Evolutionary conservation across 2,113 vertebrate species (phyloP).

Genomic region (Trichechus manatus): DNA sequence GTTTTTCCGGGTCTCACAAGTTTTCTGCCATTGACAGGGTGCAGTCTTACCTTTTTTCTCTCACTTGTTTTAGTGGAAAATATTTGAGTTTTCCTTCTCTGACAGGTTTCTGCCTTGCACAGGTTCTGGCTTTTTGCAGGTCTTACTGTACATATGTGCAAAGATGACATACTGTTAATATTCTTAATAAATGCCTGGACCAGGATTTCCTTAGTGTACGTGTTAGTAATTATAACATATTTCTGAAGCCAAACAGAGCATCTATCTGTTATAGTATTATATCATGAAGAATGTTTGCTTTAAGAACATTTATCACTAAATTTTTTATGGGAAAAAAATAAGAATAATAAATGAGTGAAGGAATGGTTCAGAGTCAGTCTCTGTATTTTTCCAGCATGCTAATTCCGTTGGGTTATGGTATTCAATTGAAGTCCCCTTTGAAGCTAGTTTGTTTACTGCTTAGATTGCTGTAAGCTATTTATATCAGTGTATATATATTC

Average conservation of each 20-base stretch:
- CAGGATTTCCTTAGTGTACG: slow-evolving; percentile 14
- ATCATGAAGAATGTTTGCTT: slow-evolving; percentile 39
- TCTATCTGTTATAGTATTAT: slow-evolving; percentile 52
- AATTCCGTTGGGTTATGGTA: not conserved
- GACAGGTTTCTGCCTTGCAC: not conserved
- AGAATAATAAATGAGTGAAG: not conserved
- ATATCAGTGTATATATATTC: not conserved
- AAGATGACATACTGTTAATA: not conserved
- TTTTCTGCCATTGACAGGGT: not conserved
- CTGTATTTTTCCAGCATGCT: not conserved
- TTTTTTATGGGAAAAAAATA: slow-evolving; percentile 23
- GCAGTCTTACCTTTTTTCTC: not conserved
- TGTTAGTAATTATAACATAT: slow-evolving; percentile 27
- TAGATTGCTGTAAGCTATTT: slow-evolving; percentile 18
- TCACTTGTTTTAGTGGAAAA: not conserved
- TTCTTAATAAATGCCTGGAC: not conserved
- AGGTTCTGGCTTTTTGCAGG: not conserved
- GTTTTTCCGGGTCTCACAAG: not conserved
- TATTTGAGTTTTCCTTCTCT: not conserved
- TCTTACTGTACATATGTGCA: not conserved
- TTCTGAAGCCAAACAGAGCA: slow-evolving; percentile 51
- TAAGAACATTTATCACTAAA: slow-evolving; percentile 49
- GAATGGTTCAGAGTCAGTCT: not conserved
- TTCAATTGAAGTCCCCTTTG: not conserved
- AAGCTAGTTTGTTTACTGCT: not conserved